Evolutionary conservation across 2,113 vertebrate species (phyloP).

Genomic region (Colius striatus): DNA sequence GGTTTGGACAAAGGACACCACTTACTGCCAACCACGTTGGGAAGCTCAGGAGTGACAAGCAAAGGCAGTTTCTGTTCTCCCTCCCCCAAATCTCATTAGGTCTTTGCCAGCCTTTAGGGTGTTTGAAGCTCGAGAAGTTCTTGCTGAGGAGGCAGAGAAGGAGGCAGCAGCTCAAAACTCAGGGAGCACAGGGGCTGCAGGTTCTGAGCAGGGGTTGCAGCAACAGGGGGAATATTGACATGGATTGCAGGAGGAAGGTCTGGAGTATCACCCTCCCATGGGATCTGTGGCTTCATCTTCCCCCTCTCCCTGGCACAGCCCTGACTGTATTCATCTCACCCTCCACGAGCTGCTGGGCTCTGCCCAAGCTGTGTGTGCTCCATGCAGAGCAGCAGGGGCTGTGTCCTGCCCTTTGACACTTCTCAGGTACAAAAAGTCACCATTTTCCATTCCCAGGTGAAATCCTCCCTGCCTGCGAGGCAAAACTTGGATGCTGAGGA

Average conservation of each 20-base stretch:
- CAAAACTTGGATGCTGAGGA: too few relatives aligned
- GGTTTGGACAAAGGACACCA: not conserved
- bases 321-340: not conserved
- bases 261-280: not conserved
- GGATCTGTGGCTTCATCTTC: not conserved
- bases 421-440: too few relatives aligned
- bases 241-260: not conserved
- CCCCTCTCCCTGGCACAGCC: fast-evolving
- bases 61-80: not conserved
- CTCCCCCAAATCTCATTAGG: not conserved
- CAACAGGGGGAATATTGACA: too few relatives aligned
- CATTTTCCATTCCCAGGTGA: too few relatives aligned
- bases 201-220: not conserved
- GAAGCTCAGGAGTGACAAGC: not conserved
- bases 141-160: not conserved
- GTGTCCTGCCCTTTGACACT: too few relatives aligned
- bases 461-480: too few relatives aligned
- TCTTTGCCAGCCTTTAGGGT: not conserved
- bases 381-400: too few relatives aligned
- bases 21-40: not conserved
- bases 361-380: too few relatives aligned
- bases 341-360: not conserved
- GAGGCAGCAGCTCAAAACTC: not conserved
- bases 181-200: fast-evolving
- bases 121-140: not conserved